Evolutionary conservation across 2,888 invertebrate species (phyloP), one percentile per base, ranked within the genome.

Genomic region (Himalopsyche kuldschensis): DNA sequence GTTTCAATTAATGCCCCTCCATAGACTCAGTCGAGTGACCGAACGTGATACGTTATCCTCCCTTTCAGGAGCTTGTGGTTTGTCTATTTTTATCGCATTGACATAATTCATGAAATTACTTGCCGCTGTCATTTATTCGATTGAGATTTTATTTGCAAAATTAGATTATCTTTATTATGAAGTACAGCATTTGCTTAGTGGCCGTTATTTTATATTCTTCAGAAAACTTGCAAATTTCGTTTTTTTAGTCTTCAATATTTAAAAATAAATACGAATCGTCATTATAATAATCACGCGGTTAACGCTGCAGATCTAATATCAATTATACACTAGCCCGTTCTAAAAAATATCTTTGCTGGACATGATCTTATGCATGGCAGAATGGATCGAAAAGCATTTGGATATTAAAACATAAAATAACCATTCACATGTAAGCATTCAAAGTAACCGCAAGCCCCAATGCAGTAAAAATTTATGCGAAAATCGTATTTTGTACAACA

Each of bases 1-100:
- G 77, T 85, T 84, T 84, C 83, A 85, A 84, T 84, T 84, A 85
- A 84, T 79, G 83, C 81, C 55, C 20, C 55, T 55, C 55, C 15
- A 20, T n/a, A 6, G 55, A 55, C 55, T 55, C 55, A 55, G 55
- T 55, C 20, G 55, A 55, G 55, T 55, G 55, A 55, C n/a, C 20
- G 55, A 11, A 55, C 6, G 5, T 24, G 20, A 55, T 55, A 55
- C 20, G n/a, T 15, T 20, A 10, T 55, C 6, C 55, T 24, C 55
- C 15, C 20, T 55, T 55, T 55, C 20, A 20, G 20, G 6, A 20
- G 24, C 55, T 55, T 55, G 5, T 55, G 55, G 20, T 55, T 20
- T 55, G 55, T 55, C 20, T 20, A 55, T 20, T 55, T 55, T 5
- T 20, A 55, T 55, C 20, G 10, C n/a, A 55, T 55, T 55, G n/a